phyloP scores from a whole-genome alignment of 2,797 vertebrate genomes.

The Hapalemur alaotrensis region DNA sequence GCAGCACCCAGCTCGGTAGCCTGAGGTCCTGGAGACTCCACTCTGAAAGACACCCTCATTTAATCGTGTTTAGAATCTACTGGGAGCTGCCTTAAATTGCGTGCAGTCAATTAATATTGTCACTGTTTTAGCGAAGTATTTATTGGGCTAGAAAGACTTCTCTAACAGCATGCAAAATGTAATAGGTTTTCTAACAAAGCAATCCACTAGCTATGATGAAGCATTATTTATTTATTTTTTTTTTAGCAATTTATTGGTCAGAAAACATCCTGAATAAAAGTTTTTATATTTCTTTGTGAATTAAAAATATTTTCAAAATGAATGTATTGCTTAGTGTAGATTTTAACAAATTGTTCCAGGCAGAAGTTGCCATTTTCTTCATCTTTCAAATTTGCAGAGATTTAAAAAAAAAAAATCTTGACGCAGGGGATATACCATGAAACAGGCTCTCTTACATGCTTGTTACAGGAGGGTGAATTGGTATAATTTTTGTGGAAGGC shows the following conservation, averaged over 20 bases:
- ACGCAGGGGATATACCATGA: background rate
- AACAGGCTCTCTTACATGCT: background rate
- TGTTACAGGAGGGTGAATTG: background rate
- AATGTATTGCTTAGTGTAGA: background rate
- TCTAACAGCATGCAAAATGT: background rate
- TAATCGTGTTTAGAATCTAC: rapidly evolving
- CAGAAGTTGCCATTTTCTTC: background rate
- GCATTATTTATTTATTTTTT: background rate
- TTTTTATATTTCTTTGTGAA: background rate
- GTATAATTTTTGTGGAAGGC: conserved; percentile 47
- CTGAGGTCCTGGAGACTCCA: background rate
- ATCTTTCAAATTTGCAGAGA: conserved; percentile 15
- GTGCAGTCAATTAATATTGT: rapidly evolving
- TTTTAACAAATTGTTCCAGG: conserved; percentile 42
- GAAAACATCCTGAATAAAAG: background rate
- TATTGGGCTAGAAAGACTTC: background rate
- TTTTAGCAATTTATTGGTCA: background rate
- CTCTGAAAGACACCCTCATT: no score
- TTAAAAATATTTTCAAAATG: background rate
- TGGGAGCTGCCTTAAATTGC: background rate
- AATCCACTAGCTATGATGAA: background rate
- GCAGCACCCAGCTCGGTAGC: rapidly evolving
- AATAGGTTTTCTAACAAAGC: background rate
- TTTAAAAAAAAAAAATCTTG: conserved; percentile 16
- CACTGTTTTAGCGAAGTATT: background rate